Evolutionary conservation across 2,888 invertebrate species (phyloP).

Genomic region (Yponomeuta sedellus): DNA sequence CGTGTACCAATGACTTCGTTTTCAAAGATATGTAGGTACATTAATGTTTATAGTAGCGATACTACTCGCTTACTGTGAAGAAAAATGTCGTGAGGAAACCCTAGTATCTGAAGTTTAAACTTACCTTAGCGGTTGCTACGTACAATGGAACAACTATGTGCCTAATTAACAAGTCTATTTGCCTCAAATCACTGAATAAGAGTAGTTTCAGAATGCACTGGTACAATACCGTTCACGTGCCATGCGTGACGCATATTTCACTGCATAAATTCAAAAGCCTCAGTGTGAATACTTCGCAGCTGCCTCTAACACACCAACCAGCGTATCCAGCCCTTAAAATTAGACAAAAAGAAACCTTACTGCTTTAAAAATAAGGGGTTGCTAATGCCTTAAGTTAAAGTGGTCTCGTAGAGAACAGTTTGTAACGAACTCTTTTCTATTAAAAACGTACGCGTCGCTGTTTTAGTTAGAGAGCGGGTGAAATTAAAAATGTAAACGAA

Average conservation of each 20-base stretch:
- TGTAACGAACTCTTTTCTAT: conserved; percentile 1
- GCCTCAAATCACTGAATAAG: not conserved
- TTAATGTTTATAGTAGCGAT: no score
- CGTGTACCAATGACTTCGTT: no score
- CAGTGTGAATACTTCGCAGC: conserved; percentile 5
- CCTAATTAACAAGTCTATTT: no score
- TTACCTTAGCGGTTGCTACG: no score
- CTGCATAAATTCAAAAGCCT: conserved; percentile 9
- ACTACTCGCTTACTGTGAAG: no score
- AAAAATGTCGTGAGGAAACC: no score
- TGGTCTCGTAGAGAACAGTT: not conserved
- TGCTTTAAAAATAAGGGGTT: not conserved
- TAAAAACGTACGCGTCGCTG: conserved; percentile 1
- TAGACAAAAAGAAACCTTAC: not conserved
- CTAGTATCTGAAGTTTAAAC: no score
- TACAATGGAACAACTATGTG: no score
- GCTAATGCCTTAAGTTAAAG: not conserved
- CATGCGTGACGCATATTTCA: conserved; percentile 12
- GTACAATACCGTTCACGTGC: not conserved
- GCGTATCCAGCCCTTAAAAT: not conserved
- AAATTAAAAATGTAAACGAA: not conserved
- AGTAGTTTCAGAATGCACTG: not conserved
- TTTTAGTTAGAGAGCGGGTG: not conserved
- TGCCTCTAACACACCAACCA: conserved; percentile 1
- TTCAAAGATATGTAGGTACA: no score